A percentile compares a stretch with the other conserved stretches of the same genome.
These are phyloP conservation scores for Pristionchus exspectatus DNA, from an alignment of 2,888 invertebrate genomes.

Conservation along the genomic window DNA sequence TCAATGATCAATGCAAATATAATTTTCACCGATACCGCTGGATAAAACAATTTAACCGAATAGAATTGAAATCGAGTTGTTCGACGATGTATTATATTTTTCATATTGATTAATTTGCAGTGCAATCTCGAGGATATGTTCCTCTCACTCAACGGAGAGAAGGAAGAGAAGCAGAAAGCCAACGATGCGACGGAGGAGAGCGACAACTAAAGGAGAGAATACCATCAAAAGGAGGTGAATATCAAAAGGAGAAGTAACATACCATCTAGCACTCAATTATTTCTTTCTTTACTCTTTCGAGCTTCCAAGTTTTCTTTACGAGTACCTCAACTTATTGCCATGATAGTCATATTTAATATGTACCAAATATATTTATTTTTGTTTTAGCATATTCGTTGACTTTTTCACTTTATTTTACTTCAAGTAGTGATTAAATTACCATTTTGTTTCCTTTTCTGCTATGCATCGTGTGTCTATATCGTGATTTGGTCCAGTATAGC, in stretches of 20 bases:
- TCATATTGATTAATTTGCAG: not conserved
- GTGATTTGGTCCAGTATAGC: too few species aligned
- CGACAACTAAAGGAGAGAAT: not conserved
- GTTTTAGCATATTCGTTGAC: not conserved
- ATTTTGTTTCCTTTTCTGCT: too few species aligned
- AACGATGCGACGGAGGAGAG: not conserved
- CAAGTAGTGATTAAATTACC: too few species aligned
- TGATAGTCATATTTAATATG: too few species aligned
- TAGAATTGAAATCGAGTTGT: too few species aligned
- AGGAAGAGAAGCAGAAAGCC: not conserved
- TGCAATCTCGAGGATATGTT: conserved; percentile 27
- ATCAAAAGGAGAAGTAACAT: not conserved
- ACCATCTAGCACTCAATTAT: not conserved
- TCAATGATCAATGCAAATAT: too few species aligned
- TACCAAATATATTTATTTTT: too few species aligned
- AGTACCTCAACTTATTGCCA: not conserved
- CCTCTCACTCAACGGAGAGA: not conserved
- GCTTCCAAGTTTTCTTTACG: not conserved
- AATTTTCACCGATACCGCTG: too few species aligned
- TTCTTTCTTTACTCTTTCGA: not conserved
- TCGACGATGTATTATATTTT: not conserved
- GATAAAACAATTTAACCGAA: too few species aligned
- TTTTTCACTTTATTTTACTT: not conserved
- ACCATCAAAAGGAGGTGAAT: not conserved
- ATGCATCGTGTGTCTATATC: too few species aligned